A percentile compares a stretch with the other conserved stretches of the same genome.
Evolutionary conservation across 2,113 vertebrate genomes (phyloP).

Genomic region (Stegostoma tigrinum): DNA sequence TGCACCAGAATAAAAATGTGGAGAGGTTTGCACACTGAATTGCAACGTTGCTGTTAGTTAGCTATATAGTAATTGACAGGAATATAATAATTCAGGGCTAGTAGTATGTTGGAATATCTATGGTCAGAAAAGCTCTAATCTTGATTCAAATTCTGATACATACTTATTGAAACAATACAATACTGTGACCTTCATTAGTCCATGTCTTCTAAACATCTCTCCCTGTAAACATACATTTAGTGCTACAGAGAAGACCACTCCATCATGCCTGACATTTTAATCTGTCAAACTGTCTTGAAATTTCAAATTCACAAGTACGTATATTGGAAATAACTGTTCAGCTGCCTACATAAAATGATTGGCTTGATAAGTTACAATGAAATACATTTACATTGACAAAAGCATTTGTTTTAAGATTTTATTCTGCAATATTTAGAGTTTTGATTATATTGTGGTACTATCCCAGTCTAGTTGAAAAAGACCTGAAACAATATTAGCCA

Average conservation of each 20-base stretch:
- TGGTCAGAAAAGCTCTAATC: not conserved
- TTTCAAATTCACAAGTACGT: not conserved
- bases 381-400: not conserved
- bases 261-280: not conserved
- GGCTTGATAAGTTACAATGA: not conserved
- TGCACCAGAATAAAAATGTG: not conserved
- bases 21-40: not conserved
- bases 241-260: not conserved
- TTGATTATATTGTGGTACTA: not conserved
- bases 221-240: not conserved
- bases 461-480: not conserved
- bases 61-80: not conserved
- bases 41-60: not conserved
- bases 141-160: not conserved
- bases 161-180: not conserved
- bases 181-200: not conserved
- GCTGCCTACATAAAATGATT: not conserved
- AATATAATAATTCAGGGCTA: not conserved
- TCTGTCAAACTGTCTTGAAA: not conserved
- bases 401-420: not conserved
- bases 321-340: not conserved
- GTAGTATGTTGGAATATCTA: not conserved
- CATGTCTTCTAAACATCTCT: not conserved
- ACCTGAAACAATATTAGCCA: conserved; percentile 13
- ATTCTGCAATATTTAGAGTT: conserved; percentile 20